These are phyloP conservation scores for Chironex yamaguchii DNA, from an alignment of 30 jellyfish, hydroid and myxozoan species.

Conservation along the genomic window DNA sequence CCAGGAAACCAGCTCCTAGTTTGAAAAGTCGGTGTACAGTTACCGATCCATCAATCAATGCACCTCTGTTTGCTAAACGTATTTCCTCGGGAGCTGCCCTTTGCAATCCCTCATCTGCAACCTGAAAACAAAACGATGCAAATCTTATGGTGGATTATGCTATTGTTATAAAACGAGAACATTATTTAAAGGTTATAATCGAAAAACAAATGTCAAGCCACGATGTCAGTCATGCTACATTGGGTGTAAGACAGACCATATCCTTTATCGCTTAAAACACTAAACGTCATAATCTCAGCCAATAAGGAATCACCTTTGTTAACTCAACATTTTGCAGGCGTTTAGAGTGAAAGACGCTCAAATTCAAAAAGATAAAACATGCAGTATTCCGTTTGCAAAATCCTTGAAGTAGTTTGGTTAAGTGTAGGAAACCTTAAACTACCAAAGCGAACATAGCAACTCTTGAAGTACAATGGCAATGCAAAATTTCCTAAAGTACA, in stretches of 20 bases:
- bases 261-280: background rate
- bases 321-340: too few relatives aligned
- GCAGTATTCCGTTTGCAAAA: too few relatives aligned
- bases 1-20: constrained; percentile 90
- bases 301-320: too few relatives aligned
- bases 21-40: constrained; percentile 70
- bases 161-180: background rate
- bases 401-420: too few relatives aligned
- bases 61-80: background rate
- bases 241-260: background rate
- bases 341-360: too few relatives aligned
- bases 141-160: background rate
- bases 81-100: constrained; percentile 7
- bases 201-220: too few relatives aligned
- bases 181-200: background rate
- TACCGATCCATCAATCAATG: constrained; percentile 47
- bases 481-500: too few relatives aligned
- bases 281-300: background rate
- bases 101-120: constrained; percentile 76
- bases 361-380: too few relatives aligned
- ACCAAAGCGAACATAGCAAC: too few relatives aligned
- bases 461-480: too few relatives aligned
- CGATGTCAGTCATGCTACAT: too few relatives aligned
- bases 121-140: background rate
- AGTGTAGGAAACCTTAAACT: too few relatives aligned